phyloP scores from a whole-genome alignment of 1,140 invertebrate species.

The Drosophila orosa region DNA sequence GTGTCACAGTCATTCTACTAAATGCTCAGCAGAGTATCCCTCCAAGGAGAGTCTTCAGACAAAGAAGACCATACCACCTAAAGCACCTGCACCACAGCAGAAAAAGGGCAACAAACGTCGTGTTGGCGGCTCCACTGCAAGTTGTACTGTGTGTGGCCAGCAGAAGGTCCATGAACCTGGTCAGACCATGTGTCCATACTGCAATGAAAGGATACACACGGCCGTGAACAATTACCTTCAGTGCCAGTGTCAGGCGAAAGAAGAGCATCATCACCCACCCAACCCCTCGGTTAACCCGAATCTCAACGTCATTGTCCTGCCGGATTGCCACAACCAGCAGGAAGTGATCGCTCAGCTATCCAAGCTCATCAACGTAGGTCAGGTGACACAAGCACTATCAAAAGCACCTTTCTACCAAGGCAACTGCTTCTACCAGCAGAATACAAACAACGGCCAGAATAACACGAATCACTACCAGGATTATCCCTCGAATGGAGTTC shows the following conservation, averaged over 20 bases:
- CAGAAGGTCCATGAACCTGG: background rate
- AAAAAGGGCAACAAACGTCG: background rate
- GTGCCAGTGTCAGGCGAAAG: background rate
- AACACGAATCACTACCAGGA: background rate
- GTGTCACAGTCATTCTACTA: background rate
- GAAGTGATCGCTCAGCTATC: conserved; percentile 49
- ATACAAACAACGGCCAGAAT: background rate
- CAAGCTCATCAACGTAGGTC: conserved; percentile 11
- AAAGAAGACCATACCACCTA: background rate
- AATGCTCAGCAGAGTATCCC: background rate
- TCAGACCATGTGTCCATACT: conserved; percentile 31
- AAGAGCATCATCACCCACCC: no score
- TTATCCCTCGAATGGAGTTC: no score
- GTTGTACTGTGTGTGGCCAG: conserved; percentile 37
- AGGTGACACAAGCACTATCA: background rate
- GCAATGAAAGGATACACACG: conserved; percentile 29
- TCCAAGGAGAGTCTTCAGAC: background rate
- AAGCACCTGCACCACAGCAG: no score
- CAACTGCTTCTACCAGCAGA: background rate
- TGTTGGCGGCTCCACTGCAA: background rate
- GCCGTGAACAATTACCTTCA: conserved; percentile 24
- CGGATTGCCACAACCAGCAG: conserved; percentile 40
- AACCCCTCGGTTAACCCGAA: background rate
- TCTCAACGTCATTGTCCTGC: conserved; percentile 61
- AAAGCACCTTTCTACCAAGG: background rate